Percentiles rank a stretch among this genome's conserved stretches.
These are phyloP conservation scores for Mystacides longicornis DNA, from an alignment of 2,888 invertebrate genomes.

Conservation along the genomic window DNA sequence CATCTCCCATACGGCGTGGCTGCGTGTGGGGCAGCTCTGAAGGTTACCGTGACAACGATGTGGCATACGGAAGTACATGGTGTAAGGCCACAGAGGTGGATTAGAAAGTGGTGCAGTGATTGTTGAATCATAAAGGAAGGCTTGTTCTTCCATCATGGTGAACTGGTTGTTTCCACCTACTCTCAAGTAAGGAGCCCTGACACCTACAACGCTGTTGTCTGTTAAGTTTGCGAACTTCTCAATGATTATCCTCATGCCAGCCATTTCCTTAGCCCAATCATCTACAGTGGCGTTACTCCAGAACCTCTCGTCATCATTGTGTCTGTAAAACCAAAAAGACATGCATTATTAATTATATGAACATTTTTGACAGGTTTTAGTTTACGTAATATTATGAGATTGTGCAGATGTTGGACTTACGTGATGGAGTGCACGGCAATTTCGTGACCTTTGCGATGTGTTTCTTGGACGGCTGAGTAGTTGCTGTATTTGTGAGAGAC, in stretches of 20 bases:
- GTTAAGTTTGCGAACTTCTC: conserved; percentile 86
- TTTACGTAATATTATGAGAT: neutral
- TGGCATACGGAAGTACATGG: conserved; percentile 95
- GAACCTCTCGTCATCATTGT: conserved; percentile 85
- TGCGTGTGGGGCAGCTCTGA: conserved; percentile 84
- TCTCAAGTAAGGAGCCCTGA: conserved; percentile 81
- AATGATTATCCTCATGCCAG: conserved; percentile 83
- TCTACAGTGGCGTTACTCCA: conserved; percentile 90
- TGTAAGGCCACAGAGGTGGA: conserved; percentile 96
- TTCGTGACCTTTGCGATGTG: conserved; percentile 86
- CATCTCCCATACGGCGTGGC: conserved; percentile 95
- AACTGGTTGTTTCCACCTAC: conserved; percentile 95
- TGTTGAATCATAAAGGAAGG: conserved; percentile 91
- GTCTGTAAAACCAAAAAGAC: conserved; percentile 55
- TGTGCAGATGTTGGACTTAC: conserved; percentile 48
- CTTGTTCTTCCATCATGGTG: conserved; percentile 95
- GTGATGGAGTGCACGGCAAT: conserved; percentile 91
- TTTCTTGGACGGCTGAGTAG: conserved; percentile 88
- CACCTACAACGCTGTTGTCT: conserved; percentile 86
- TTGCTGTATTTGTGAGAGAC: conserved; percentile 90
- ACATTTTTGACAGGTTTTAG: neutral
- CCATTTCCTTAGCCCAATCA: conserved; percentile 94
- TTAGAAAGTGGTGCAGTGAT: conserved; percentile 87
- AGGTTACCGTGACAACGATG: conserved; percentile 89
- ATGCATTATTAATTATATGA: neutral